Percentiles rank a stretch among this genome's conserved stretches.
Evolutionary conservation across 2,888 invertebrate genomes (phyloP).

Genomic region (Drosophila meridionalis): DNA sequence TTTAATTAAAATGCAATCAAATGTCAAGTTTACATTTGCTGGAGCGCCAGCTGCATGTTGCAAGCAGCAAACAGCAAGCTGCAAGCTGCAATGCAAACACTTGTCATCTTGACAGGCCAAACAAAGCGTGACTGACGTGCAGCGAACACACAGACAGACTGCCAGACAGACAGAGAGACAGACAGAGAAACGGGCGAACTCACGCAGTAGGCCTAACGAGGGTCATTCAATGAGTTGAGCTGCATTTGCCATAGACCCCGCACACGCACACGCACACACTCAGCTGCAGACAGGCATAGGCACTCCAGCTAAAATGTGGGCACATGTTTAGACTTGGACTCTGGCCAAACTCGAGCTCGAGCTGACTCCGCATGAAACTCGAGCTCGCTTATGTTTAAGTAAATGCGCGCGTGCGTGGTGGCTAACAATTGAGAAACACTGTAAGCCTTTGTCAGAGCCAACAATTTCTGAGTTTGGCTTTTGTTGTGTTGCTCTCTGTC

Average conservation of each 20-base stretch:
- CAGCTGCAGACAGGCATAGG: constrained; percentile 3
- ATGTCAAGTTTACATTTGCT: constrained; percentile 77
- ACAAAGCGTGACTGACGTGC: constrained; percentile 79
- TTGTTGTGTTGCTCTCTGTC: constrained; percentile 44
- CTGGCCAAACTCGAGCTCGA: constrained; percentile 2
- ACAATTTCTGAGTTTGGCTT: constrained; percentile 46
- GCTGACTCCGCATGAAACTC: constrained; percentile 53
- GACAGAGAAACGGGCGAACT: constrained; percentile 29
- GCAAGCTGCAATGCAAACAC: constrained; percentile 70
- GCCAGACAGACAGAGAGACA: background rate
- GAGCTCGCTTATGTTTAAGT: constrained; percentile 75
- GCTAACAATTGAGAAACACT: constrained; percentile 80
- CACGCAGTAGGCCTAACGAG: constrained; percentile 72
- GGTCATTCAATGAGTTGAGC: constrained; percentile 73
- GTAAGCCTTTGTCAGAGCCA: constrained; percentile 53
- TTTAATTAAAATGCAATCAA: constrained; percentile 81
- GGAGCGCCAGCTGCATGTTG: constrained; percentile 70
- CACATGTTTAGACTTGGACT: constrained; percentile 54
- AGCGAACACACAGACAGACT: constrained; percentile 13
- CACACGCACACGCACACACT: constrained; percentile 38
- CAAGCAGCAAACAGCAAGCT: constrained; percentile 24
- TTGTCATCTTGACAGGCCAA: constrained; percentile 81
- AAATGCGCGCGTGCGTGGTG: constrained; percentile 82
- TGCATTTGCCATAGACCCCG: constrained; percentile 72
- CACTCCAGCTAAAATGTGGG: constrained; percentile 68